Base-by-base conservation (phyloP, 2,888 invertebrate species). In the Homarus gammarus region DNA sequence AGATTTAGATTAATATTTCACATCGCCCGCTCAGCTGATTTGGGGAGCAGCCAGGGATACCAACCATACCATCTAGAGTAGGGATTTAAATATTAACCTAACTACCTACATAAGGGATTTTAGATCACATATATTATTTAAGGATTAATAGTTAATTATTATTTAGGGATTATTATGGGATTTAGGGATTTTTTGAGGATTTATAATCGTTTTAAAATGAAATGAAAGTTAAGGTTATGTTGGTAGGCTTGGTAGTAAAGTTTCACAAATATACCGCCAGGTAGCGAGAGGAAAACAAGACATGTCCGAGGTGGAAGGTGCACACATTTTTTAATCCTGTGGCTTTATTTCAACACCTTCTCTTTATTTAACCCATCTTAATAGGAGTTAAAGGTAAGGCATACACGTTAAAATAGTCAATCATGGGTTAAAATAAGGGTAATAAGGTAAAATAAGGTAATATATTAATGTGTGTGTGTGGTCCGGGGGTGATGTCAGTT, bases 21-120 rank as follows among this genome's bases (percentile, higher is more conserved):
- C 84, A 84, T 78, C 40, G 70, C 77, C 78, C 86, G 77, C 86
- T 86, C 86, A 86, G 86, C 86, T 86, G 86, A 86, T 86, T 68
- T 36, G 44, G 36, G 49, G 27, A 38, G 40, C 8, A 12, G 49
- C 22, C 82, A 83, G 70, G 8, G 1, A 1, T 27, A 33, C 40
- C 82, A 83, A 83, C 70, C 5, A 1, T 56, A 49, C 44, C 44
- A 49, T 12, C 12, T 49, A 10, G 40, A 75, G 5, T 33, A 18
- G 33, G 2, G 3, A 40, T 15, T 22, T 22, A 38, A 38, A 40
- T 75, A n/a, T n/a, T n/a, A n/a, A n/a, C n/a, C n/a, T n/a, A n/a
- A n/a, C n/a, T n/a, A n/a, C n/a, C n/a, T n/a, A n/a, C n/a, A n/a
- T n/a, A n/a, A n/a, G n/a, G n/a, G n/a, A n/a, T n/a, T n/a, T n/a